Percentiles rank a stretch among this genome's conserved stretches.
phyloP scores from a whole-genome alignment of 2,797 vertebrate species.

The Zalophus californianus region DNA sequence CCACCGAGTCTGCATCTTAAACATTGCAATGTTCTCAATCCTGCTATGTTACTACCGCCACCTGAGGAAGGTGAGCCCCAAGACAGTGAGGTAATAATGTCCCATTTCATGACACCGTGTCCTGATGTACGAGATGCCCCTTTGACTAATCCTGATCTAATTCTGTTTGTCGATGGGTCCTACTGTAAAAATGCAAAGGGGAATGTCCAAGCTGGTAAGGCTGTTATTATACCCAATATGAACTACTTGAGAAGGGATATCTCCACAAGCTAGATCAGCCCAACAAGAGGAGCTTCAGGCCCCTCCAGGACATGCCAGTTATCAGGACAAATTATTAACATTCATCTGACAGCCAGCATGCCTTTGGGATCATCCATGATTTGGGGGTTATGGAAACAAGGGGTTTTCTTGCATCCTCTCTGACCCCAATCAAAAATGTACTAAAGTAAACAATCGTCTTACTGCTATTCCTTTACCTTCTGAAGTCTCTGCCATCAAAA shows the following conservation, averaged over 20 bases:
- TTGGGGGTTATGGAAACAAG: not conserved
- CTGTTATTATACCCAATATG: not conserved
- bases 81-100: not conserved
- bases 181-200: not conserved
- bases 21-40: not conserved
- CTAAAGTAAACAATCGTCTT: not conserved
- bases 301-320: not conserved
- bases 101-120: not conserved
- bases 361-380: not conserved
- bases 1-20: not conserved
- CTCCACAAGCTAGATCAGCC: not conserved
- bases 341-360: not conserved
- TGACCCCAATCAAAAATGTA: not conserved
- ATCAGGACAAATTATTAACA: not conserved
- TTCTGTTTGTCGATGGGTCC: not conserved
- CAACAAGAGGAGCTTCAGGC: not conserved
- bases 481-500: not conserved
- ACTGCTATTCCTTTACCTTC: not conserved
- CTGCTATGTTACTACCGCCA: not conserved
- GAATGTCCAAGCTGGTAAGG: not conserved
- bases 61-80: not conserved
- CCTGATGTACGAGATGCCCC: not conserved
- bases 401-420: not conserved
- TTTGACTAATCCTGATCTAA: not conserved
- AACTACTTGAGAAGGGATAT: not conserved